phyloP scores from a whole-genome alignment of 2,797 vertebrate species.

The Arrhamphus sclerolepis region DNA sequence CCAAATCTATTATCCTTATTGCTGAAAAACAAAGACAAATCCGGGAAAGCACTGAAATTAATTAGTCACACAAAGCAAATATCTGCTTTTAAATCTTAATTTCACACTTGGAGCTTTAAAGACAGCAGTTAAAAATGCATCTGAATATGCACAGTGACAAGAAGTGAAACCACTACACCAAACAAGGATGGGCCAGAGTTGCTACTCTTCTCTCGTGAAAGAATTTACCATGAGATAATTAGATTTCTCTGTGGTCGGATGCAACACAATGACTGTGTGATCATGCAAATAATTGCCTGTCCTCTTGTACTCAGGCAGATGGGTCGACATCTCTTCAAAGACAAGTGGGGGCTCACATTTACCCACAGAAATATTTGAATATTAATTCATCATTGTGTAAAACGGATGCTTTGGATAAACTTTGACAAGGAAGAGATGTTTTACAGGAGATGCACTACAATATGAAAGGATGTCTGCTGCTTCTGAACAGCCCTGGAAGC shows the following conservation, averaged over 20 bases:
- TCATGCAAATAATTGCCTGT: slow-evolving; percentile 83
- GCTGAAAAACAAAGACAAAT: slow-evolving; percentile 12
- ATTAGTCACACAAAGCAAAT: slow-evolving; percentile 3
- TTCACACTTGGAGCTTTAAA: slow-evolving; percentile 7
- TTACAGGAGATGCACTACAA: slow-evolving; percentile 22
- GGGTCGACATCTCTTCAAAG: slow-evolving; percentile 57
- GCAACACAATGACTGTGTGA: slow-evolving; percentile 79
- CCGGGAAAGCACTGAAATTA: too few species aligned
- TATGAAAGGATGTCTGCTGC: slow-evolving; percentile 16
- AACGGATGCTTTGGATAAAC: slow-evolving; percentile 35
- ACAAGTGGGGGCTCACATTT: slow-evolving; percentile 34
- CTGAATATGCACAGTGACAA: slow-evolving; percentile 6
- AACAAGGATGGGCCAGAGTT: slow-evolving; percentile 19
- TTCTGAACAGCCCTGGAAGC: slow-evolving; percentile 18
- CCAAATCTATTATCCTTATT: slow-evolving; percentile 8
- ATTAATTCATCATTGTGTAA: slow-evolving; percentile 52
- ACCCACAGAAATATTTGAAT: slow-evolving; percentile 46
- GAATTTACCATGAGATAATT: slow-evolving; percentile 78
- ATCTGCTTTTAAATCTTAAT: not conserved
- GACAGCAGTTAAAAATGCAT: slow-evolving; percentile 2
- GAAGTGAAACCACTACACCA: slow-evolving; percentile 12
- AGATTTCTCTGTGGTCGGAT: slow-evolving; percentile 75
- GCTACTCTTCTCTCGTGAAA: slow-evolving; percentile 37
- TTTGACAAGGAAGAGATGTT: slow-evolving; percentile 46
- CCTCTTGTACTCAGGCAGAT: slow-evolving; percentile 50